Percentiles rank a stretch among this genome's conserved stretches.
These are phyloP conservation scores for Calonectris borealis DNA, from an alignment of 2,113 vertebrate species.

Conservation along the genomic window DNA sequence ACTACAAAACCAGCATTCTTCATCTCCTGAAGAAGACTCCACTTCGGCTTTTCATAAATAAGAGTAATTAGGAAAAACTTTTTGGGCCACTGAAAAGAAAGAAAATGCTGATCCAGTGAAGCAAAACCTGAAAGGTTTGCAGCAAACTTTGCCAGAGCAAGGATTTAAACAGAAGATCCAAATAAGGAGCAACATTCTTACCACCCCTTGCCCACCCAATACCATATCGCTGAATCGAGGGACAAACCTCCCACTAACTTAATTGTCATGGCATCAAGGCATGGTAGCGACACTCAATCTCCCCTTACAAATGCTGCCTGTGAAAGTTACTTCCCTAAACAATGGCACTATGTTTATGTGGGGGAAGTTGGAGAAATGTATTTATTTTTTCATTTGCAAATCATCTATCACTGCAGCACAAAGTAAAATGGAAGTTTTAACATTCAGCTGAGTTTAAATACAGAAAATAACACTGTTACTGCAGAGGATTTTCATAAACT, in stretches of 20 bases:
- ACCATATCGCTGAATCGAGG: background rate
- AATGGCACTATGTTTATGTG: background rate
- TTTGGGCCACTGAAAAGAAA: background rate
- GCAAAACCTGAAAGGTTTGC: background rate
- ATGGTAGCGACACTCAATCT: background rate
- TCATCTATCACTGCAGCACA: background rate
- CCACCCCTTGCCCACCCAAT: background rate
- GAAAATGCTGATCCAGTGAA: background rate
- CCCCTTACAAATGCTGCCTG: background rate
- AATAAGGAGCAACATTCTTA: background rate
- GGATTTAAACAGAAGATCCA: background rate
- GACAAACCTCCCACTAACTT: background rate
- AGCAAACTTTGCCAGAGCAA: background rate
- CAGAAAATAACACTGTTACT: background rate
- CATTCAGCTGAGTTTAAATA: background rate
- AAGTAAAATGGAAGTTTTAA: background rate
- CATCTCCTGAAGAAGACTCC: background rate
- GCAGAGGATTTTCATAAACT: background rate
- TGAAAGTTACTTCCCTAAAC: background rate
- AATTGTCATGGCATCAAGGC: background rate
- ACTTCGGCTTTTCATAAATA: background rate
- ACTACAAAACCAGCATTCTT: background rate
- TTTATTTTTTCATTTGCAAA: background rate
- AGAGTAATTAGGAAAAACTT: background rate
- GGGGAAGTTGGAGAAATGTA: background rate